Evolutionary conservation across 2,113 vertebrate species (phyloP).

Genomic region (Butastur rufipennis): DNA sequence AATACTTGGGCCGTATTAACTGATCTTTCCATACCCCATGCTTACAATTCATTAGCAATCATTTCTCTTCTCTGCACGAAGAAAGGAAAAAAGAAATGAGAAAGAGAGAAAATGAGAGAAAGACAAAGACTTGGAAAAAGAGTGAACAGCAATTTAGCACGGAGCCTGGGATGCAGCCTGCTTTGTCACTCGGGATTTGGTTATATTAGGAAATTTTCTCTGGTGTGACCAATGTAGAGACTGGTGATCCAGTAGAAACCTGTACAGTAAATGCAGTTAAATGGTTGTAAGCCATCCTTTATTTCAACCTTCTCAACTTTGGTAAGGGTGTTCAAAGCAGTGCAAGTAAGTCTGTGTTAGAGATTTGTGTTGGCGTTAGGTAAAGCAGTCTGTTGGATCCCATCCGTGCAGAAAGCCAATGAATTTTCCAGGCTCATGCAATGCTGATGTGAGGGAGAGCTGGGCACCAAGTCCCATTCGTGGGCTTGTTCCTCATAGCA

Average conservation of each 20-base stretch:
- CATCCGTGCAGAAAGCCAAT: not conserved
- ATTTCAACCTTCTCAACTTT: not conserved
- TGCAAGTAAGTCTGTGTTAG: not conserved
- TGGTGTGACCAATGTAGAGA: not conserved
- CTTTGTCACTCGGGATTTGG: not conserved
- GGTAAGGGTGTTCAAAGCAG: not conserved
- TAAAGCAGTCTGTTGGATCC: not conserved
- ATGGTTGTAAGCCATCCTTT: not conserved
- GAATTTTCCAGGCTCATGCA: not conserved
- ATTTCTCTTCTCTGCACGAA: constrained; percentile 46
- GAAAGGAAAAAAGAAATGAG: not conserved
- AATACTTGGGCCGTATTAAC: constrained; percentile 13
- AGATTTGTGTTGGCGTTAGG: not conserved
- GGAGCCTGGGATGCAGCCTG: not conserved
- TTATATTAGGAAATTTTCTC: not conserved
- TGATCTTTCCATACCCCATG: constrained; percentile 20
- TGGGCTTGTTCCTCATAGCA: not conserved
- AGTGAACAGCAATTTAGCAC: not conserved
- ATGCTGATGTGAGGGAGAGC: not conserved
- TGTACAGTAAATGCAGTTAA: not conserved
- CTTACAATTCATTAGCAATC: constrained; percentile 55
- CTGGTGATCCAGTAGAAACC: not conserved
- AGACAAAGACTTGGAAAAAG: not conserved
- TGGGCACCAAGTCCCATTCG: not conserved
- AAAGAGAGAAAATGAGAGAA: not conserved